Evolutionary conservation across 1,140 invertebrate species (phyloP), one percentile per base, ranked within the genome.

Genomic region (Drosophila novamexicana): DNA sequence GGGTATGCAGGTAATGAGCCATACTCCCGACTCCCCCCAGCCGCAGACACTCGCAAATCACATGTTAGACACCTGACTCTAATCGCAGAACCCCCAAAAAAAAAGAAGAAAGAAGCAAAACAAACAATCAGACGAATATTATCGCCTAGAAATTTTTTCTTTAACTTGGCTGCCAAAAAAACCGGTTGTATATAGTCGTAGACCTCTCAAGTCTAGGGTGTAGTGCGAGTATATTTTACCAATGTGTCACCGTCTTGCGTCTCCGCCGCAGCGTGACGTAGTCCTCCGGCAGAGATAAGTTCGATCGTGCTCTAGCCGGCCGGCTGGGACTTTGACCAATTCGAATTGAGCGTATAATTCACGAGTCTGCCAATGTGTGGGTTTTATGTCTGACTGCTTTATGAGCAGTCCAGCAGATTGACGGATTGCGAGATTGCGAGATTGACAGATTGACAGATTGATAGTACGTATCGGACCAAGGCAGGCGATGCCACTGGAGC

Each of bases 181-280:
- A 37, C 45, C 73, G 49, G 36, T 22, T 71, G 52, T 65, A 65
- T 59, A 58, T 70, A 63, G 59, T 57, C 56, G 22, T 47, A 44
- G 39, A 6, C 45, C 14, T 36, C n/a, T 18, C 47, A 10, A 53
- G 57, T 68, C 64, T 73, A 5, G 73, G 64, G 42, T 50, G 1
- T 45, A 10, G 16, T 57, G 45, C 32, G 52, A 53, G 36, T 63
- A 10, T 67, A 47, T 75, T 63, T 70, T 39, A 52, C 50, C 62
- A 88, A 88, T 88, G 84, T 88, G 83, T 88, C 83, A 88, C 80
- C 73, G 71, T 34, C 74, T 81, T 79, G 52, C 81, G 63, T 83
- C 70, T 39, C 50, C 59, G 66, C 7, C 78, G 50, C 40, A 62
- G 37, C 29, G 76, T 88, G 83, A 88, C 83, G 84, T 83, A 75